Evolutionary conservation across 2,113 vertebrate species (phyloP).

Genomic region (Asarcornis scutulata): DNA sequence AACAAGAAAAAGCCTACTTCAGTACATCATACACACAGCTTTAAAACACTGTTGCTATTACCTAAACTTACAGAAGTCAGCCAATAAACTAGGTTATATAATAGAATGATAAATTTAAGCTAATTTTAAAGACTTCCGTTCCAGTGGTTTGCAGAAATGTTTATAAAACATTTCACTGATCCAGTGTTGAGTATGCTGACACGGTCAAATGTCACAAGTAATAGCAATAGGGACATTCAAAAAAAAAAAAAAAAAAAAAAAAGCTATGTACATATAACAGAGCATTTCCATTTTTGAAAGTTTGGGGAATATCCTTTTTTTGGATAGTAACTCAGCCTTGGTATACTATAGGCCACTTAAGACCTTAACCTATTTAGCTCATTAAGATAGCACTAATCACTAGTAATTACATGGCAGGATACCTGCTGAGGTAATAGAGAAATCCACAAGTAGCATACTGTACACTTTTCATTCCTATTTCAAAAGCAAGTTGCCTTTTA

Average conservation of each 20-base stretch:
- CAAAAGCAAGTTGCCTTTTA: slow-evolving; percentile 56
- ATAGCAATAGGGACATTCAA: background rate
- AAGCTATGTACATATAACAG: background rate
- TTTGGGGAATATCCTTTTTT: background rate
- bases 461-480: slow-evolving; percentile 25
- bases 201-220: background rate
- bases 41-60: background rate
- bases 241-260: background rate
- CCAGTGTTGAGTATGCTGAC: background rate
- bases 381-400: slow-evolving; percentile 11
- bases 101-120: background rate
- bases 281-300: background rate
- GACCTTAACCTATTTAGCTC: slow-evolving; percentile 31
- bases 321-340: background rate
- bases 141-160: background rate
- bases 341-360: background rate
- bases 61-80: background rate
- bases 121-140: background rate
- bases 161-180: slow-evolving; percentile 25
- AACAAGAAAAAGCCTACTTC: slow-evolving; percentile 38
- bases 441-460: slow-evolving; percentile 41
- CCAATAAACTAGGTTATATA: background rate
- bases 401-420: slow-evolving; percentile 66
- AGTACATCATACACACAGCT: background rate
- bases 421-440: slow-evolving; percentile 68